A percentile compares a stretch with the other conserved stretches of the same genome.
These are phyloP conservation scores for Nebria salina DNA, from an alignment of 2,888 invertebrate species.

Conservation along the genomic window DNA sequence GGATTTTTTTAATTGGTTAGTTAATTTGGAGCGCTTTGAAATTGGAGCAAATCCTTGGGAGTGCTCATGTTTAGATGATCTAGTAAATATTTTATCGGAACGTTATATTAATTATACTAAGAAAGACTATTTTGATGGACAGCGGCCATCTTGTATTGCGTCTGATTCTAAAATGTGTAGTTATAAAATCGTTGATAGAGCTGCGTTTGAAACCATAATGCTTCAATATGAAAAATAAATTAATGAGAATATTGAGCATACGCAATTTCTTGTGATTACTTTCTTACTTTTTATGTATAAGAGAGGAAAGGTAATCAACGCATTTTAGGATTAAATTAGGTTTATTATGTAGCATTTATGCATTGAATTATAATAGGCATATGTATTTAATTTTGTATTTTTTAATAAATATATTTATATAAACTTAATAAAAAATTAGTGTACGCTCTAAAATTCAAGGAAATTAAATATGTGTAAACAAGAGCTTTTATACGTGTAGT, in stretches of 20 bases:
- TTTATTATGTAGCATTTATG: too few relatives aligned
- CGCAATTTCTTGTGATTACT: too few relatives aligned
- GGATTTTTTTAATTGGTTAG: slow-evolving; percentile 49
- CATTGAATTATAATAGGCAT: slow-evolving; percentile 2
- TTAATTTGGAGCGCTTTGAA: slow-evolving; percentile 50
- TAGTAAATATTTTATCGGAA: slow-evolving; percentile 46
- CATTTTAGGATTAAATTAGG: too few relatives aligned
- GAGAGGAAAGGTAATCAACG: too few relatives aligned
- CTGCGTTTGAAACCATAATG: background rate
- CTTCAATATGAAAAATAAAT: background rate
- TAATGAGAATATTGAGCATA: background rate
- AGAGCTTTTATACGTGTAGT: too few relatives aligned
- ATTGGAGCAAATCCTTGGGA: slow-evolving; percentile 53
- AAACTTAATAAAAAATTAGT: too few relatives aligned
- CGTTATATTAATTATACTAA: slow-evolving; percentile 47
- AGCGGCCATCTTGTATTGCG: slow-evolving; percentile 50
- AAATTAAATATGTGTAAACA: too few relatives aligned
- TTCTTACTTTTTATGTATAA: too few relatives aligned
- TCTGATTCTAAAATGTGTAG: slow-evolving; percentile 5
- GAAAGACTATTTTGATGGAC: slow-evolving; percentile 49
- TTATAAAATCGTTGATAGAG: background rate
- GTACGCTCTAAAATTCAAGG: too few relatives aligned
- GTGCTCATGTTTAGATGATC: slow-evolving; percentile 49
- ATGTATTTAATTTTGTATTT: too few relatives aligned
- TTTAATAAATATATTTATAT: too few relatives aligned